Evolutionary conservation across 2,888 invertebrate genomes (phyloP).

Genomic region (Drosophila mayaguana): DNA sequence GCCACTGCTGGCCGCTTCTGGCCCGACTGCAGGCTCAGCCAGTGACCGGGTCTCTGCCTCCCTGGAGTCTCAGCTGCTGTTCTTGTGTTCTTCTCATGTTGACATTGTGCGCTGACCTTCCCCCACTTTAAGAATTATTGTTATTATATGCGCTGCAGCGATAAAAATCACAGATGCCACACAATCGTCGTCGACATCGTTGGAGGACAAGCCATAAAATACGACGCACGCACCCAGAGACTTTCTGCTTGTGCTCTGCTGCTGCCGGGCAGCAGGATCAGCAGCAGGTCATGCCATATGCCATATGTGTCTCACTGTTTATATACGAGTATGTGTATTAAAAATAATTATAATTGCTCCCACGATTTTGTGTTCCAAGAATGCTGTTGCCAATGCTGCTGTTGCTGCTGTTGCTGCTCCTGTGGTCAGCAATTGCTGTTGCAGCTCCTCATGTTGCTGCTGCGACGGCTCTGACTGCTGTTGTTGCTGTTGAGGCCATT

Average conservation of each 20-base stretch:
- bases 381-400: conserved; percentile 65
- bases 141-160: conserved; percentile 82
- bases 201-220: conserved; percentile 80
- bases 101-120: conserved; percentile 73
- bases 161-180: conserved; percentile 82
- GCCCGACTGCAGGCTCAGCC: conserved; percentile 18
- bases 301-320: conserved; percentile 60
- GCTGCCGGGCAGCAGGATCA: conserved; percentile 34
- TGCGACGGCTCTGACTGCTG: conserved; percentile 39
- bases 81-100: conserved; percentile 72
- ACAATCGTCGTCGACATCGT: conserved; percentile 67
- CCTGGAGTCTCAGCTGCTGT: conserved; percentile 73
- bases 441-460: conserved; percentile 45
- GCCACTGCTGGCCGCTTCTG: conserved; percentile 12
- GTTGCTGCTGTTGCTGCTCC: conserved; percentile 54
- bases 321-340: conserved; percentile 66
- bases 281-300: conserved; percentile 55
- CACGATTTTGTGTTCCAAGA: conserved; percentile 84
- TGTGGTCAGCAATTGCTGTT: conserved; percentile 70
- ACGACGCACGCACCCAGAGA: conserved; percentile 71
- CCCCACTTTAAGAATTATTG: conserved; percentile 84
- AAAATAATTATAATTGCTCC: conserved; percentile 85
- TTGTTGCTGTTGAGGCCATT: conserved; percentile 73
- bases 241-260: conserved; percentile 18
- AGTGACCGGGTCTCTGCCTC: conserved; percentile 40